These are phyloP conservation scores for Megastigmus dorsalis DNA, from an alignment of 2,888 invertebrate species.

Conservation along the genomic window DNA sequence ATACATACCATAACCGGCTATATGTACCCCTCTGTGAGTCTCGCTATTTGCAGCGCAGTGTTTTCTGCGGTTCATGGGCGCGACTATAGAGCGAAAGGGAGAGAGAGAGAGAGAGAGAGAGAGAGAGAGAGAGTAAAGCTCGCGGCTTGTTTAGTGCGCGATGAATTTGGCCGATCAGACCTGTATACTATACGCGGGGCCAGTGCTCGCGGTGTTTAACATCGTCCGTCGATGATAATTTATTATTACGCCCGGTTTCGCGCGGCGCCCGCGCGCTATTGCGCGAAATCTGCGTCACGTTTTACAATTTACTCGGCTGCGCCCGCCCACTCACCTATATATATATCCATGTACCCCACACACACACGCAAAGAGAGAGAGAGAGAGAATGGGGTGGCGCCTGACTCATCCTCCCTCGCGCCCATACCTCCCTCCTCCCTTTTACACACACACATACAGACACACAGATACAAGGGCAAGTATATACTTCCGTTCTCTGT, in stretches of 20 bases:
- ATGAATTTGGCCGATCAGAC: conserved; percentile 40
- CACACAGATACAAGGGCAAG: too few relatives aligned
- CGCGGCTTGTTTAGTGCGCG: conserved; percentile 40
- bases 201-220: conserved; percentile 60
- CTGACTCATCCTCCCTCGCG: too few relatives aligned
- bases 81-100: background rate
- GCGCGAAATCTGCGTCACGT: conserved; percentile 69
- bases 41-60: conserved; percentile 12
- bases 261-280: conserved; percentile 58
- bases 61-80: conserved; percentile 5
- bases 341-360: background rate
- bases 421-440: background rate
- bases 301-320: conserved; percentile 66
- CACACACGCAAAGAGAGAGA: too few relatives aligned
- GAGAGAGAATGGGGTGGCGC: too few relatives aligned
- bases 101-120: background rate
- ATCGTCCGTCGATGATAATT: conserved; percentile 69
- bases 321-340: background rate
- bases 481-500: background rate
- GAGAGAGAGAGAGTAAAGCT: background rate
- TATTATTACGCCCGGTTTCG: conserved; percentile 68
- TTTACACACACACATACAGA: background rate
- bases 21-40: background rate
- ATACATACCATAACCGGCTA: conserved; percentile 20
- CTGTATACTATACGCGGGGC: too few relatives aligned